Conservation (phyloP, 2,888 invertebrate species). For the Cephus pulcher region DNA sequence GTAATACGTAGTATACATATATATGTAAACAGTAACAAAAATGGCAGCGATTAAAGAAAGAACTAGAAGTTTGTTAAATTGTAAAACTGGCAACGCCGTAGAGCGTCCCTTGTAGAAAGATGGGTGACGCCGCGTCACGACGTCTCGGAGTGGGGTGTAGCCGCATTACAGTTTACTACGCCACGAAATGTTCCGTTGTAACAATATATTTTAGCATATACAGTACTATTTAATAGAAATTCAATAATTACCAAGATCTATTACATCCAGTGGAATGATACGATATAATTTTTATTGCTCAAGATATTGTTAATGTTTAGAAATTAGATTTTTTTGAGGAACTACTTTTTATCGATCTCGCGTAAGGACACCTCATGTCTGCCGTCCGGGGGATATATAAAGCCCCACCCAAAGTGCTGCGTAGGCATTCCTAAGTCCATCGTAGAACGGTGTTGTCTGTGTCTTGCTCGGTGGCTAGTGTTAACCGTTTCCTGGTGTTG, state of each 20-base stretch:
- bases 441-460: conserved; percentile 40
- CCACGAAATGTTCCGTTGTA: conserved; percentile 10
- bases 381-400: conserved; percentile 42
- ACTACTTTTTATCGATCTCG: conserved; percentile 48
- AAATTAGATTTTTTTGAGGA: conserved; percentile 17
- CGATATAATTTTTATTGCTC: neutral
- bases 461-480: conserved; percentile 41
- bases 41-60: neutral
- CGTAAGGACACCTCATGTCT: conserved; percentile 41
- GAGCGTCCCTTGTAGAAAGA: conserved; percentile 21
- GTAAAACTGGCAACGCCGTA: conserved; percentile 34
- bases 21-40: neutral
- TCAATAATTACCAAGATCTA: neutral
- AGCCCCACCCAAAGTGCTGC: conserved; percentile 25
- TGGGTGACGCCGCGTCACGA: conserved; percentile 30
- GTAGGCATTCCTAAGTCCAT: conserved; percentile 42
- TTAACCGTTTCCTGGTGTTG: conserved; percentile 22
- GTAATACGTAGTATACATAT: neutral
- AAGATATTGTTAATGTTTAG: neutral
- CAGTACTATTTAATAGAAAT: neutral
- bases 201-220: neutral
- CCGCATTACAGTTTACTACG: conserved; percentile 29
- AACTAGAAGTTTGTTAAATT: neutral
- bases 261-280: neutral
- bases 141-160: conserved; percentile 22